Conservation (phyloP, 2,113 vertebrate genomes). For the Neotoma lepida region DNA sequence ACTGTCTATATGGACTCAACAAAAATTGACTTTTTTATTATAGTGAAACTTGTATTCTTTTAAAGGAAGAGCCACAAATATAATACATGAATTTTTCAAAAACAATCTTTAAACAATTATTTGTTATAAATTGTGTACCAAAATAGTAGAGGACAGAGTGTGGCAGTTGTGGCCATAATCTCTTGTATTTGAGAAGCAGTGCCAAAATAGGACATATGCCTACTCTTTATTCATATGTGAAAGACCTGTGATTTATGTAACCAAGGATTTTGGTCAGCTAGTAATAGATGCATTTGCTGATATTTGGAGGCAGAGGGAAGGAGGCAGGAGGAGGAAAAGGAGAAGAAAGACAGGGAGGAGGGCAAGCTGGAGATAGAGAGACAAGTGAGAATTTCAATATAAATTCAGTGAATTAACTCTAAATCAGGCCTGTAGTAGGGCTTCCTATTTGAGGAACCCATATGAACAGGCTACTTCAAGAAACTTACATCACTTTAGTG, state of each 20-base stretch:
- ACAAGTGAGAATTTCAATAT: not conserved
- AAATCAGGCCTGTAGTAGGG: not conserved
- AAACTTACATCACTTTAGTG: slow-evolving; percentile 17
- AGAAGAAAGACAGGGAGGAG: too few species aligned
- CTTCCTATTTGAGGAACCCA: not conserved
- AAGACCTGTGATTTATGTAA: not conserved
- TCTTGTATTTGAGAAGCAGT: not conserved
- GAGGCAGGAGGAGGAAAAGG: not conserved
- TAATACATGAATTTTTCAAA: not conserved
- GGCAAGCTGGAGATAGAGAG: not conserved
- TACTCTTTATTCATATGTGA: not conserved
- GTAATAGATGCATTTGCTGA: not conserved
- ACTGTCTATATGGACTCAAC: not conserved
- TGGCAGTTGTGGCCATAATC: not conserved
- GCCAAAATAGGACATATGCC: not conserved
- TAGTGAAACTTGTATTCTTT: not conserved
- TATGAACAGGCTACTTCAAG: not conserved
- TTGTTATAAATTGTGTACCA: not conserved
- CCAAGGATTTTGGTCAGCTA: not conserved
- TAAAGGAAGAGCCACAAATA: not conserved
- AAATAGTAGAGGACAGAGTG: not conserved
- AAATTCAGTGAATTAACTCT: not conserved
- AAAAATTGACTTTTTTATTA: slow-evolving; percentile 10
- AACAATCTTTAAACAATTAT: slow-evolving; percentile 20
- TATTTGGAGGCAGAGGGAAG: not conserved